Evolutionary conservation across 2,888 invertebrate species (phyloP).

Genomic region (Scaptomyza reducta): DNA sequence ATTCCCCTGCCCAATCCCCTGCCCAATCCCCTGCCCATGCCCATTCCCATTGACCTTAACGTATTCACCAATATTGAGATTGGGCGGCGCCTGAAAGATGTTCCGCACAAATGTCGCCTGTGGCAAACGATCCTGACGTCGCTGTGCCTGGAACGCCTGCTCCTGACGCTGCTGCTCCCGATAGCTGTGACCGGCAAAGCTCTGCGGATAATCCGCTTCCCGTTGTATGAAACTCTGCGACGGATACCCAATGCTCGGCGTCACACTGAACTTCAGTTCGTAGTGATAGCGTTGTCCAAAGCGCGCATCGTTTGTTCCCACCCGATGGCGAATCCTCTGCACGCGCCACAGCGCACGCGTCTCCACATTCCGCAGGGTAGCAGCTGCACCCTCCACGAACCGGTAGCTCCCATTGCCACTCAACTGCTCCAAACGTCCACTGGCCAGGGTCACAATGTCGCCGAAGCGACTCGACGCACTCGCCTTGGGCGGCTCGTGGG

Average conservation of each 20-base stretch:
- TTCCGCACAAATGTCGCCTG: conserved; percentile 76
- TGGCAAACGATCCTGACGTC: conserved; percentile 65
- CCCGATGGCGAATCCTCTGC: conserved; percentile 88
- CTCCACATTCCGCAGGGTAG: conserved; percentile 49
- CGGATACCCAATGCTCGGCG: conserved; percentile 80
- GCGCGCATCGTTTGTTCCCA: conserved; percentile 67
- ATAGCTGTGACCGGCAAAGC: conserved; percentile 70
- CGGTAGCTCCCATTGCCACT: conserved; percentile 84
- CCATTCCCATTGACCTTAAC: conserved; percentile 45
- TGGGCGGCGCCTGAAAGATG: conserved; percentile 66
- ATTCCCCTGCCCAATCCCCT: background rate
- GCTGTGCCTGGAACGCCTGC: conserved; percentile 59
- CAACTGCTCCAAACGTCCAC: conserved; percentile 87
- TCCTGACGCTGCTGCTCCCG: conserved; percentile 41
- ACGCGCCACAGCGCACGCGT: conserved; percentile 89
- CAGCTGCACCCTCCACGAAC: conserved; percentile 85
- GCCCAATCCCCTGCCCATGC: background rate
- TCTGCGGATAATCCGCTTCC: conserved; percentile 84
- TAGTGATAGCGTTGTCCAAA: conserved; percentile 85
- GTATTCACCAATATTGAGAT: conserved; percentile 83
- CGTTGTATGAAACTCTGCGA: conserved; percentile 87
- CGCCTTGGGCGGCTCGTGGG: conserved; percentile 20
- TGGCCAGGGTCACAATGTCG: conserved; percentile 88
- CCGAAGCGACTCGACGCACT: conserved; percentile 84
- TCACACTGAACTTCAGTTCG: conserved; percentile 89